phyloP scores from a whole-genome alignment of 2,113 vertebrate genomes.

The Camelus dromedarius region DNA sequence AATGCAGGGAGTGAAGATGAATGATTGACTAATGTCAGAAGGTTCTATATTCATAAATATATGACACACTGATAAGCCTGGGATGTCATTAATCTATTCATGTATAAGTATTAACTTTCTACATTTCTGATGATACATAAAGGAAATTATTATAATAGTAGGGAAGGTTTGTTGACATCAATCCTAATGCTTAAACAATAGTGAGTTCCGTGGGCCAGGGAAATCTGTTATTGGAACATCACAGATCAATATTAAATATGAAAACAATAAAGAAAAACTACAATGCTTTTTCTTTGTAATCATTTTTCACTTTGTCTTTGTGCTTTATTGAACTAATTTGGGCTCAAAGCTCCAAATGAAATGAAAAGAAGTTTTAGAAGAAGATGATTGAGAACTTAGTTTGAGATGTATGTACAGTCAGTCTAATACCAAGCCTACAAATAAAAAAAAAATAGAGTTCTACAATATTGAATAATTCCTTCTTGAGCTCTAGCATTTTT shows the following conservation, averaged over 20 bases:
- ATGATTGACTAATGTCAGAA: conserved; percentile 62
- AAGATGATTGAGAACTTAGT: background rate
- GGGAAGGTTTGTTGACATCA: conserved; percentile 20
- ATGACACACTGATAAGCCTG: conserved; percentile 65
- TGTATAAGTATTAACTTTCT: conserved; percentile 57
- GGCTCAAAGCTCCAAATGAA: background rate
- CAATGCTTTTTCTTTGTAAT: background rate
- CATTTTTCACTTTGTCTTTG: conserved; percentile 7
- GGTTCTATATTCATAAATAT: conserved; percentile 75
- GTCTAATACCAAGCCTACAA: background rate
- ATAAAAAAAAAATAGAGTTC: background rate
- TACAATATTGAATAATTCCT: background rate
- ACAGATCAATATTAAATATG: conserved; percentile 30
- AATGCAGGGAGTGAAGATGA: conserved; percentile 82
- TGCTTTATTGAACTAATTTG: background rate
- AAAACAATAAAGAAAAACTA: background rate
- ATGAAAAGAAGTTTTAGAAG: background rate
- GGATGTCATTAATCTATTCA: conserved; percentile 76
- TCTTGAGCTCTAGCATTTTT: background rate
- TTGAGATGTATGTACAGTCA: background rate
- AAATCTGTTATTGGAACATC: background rate
- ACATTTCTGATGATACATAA: conserved; percentile 17
- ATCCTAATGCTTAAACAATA: conserved; percentile 18
- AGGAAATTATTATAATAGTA: conserved; percentile 39
- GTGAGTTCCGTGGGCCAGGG: background rate